A percentile compares a stretch with the other conserved stretches of the same genome.
Evolutionary conservation across 2,888 invertebrate genomes (phyloP).

Genomic region (Metacarcinus magister): DNA sequence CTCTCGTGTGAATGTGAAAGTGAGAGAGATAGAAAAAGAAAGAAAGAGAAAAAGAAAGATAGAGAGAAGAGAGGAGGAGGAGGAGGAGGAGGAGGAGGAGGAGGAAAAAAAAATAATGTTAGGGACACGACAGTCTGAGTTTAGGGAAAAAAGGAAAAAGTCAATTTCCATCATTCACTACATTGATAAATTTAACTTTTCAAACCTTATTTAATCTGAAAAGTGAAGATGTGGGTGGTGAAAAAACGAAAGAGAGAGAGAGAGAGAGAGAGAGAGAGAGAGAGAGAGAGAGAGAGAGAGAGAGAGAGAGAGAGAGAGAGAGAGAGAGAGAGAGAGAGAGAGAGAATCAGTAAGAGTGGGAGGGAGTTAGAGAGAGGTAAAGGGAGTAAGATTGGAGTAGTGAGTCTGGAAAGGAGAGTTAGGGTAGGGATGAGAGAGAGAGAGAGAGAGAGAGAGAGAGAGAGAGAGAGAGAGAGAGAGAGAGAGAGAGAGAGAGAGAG

Average conservation of each 20-base stretch:
- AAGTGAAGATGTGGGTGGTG: too few species aligned
- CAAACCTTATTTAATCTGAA: not conserved
- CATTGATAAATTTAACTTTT: not conserved
- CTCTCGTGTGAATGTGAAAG: too few species aligned
- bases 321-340: too few species aligned
- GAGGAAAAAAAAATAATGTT: too few species aligned
- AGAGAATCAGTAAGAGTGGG: not conserved
- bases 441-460: constrained; percentile 47
- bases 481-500: not conserved
- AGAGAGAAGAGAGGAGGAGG: too few species aligned
- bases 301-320: not conserved
- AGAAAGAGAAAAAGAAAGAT: too few species aligned
- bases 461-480: constrained; percentile 2
- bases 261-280: not conserved
- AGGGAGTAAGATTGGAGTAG: not conserved
- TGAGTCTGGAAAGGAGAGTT: not conserved
- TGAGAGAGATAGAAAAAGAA: not conserved
- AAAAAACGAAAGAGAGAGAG: too few species aligned
- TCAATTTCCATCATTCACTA: not conserved
- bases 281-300: not conserved
- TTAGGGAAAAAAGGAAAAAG: too few species aligned
- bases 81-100: too few species aligned
- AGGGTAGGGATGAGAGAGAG: too few species aligned
- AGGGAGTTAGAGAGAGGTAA: not conserved
- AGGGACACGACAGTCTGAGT: not conserved